Percentiles rank a stretch among this genome's conserved stretches.
These are phyloP conservation scores for Xestoiulus laeticollis DNA, from an alignment of 2,888 invertebrate genomes.

Conservation along the genomic window DNA sequence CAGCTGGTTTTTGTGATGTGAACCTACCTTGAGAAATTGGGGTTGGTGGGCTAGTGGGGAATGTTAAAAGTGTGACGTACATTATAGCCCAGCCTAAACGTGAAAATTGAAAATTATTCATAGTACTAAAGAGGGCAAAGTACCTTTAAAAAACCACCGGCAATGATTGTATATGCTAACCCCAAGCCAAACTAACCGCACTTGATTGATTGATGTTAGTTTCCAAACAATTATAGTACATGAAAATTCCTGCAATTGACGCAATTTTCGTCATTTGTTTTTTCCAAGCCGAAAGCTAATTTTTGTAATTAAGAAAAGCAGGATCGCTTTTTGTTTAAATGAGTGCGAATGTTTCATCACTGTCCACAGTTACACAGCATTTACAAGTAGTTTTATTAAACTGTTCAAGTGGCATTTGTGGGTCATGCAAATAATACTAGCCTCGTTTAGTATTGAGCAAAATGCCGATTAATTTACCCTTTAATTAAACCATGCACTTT, in stretches of 20 bases:
- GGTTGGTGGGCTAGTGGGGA: constrained; percentile 1
- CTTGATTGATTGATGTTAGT: not conserved
- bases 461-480: too few relatives aligned
- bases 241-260: not conserved
- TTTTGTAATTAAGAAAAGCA: not conserved
- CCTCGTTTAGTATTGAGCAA: not conserved
- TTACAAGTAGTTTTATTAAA: not conserved
- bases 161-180: not conserved
- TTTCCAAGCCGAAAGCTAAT: not conserved
- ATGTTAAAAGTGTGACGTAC: not conserved
- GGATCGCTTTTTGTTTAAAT: not conserved
- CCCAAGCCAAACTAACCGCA: not conserved
- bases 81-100: not conserved
- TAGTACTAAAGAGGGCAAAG: not conserved
- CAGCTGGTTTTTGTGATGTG: not conserved
- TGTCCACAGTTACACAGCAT: not conserved
- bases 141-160: not conserved
- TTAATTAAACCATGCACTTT: too few relatives aligned
- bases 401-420: not conserved
- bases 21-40: not conserved
- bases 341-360: not conserved
- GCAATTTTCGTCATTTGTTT: not conserved
- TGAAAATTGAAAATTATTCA: not conserved
- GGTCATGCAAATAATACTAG: not conserved
- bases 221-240: not conserved